Base-by-base conservation (phyloP, 2,888 invertebrate genomes). In the Junonia oenone region DNA sequence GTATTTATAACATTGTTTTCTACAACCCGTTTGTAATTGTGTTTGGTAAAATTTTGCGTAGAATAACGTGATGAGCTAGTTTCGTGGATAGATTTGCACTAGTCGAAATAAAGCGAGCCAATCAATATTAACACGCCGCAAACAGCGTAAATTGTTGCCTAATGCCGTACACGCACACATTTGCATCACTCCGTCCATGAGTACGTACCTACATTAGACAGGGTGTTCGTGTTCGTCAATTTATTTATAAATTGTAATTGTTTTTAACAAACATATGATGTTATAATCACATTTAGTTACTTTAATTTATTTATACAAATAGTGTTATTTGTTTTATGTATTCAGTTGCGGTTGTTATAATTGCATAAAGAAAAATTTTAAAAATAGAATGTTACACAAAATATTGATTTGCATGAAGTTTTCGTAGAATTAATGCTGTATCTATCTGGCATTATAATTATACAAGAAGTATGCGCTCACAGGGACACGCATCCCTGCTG, bases 141-240 rank as follows among this genome's bases (percentile, higher is more conserved):
- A 90, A 89, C 90, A 89, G 88, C 88, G 90, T 89, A 89, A 90
- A 90, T 89, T 88, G 89, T 90, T 89, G 89, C 89, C 89, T 89
- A 89, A 89, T 89, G 87, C 87, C 81, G 75, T 74, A 75, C 81
- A 75, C 88, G 68, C 88, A 88, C 85, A 84, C 81, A 70, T 57
- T 51, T 67, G 61, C 65, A 59, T 60, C 56, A 51, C 61, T 66
- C 67, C 70, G 73, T 73, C 71, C 70, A 69, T 76, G 72, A 76
- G 73, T 75, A 72, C 72, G 71, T 73, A 79, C 72, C 71, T 73
- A 79, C 68, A 61, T 58, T 81, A 77, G 62, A 74, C 69, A 81
- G 87, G 79, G 68, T 83, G 87, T 65, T 80, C 72, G 53, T 56
- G 49, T 54, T 54, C 38, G 33, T 45, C 38, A 43, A 48, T 35